These are phyloP conservation scores for Clivina fossor DNA, from an alignment of 2,888 invertebrate genomes.

Conservation along the genomic window DNA sequence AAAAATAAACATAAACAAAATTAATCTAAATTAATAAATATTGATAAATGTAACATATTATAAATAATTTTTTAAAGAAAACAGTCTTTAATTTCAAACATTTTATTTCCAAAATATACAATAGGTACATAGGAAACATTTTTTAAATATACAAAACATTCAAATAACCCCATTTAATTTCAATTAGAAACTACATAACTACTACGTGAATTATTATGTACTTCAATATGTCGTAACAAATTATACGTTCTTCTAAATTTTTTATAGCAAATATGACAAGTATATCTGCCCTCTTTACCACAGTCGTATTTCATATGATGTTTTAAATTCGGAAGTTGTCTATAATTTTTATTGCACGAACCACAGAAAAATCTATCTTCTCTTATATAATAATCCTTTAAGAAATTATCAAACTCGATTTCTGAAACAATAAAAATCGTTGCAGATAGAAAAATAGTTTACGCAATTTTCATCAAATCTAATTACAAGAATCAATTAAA, in stretches of 20 bases:
- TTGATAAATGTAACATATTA: background rate
- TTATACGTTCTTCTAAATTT: conserved; percentile 19
- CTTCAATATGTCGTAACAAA: conserved; percentile 15
- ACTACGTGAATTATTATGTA: conserved; percentile 11
- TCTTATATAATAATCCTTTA: too few relatives aligned
- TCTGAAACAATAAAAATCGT: too few relatives aligned
- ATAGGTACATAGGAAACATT: background rate
- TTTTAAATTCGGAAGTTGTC: background rate
- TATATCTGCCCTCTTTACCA: background rate
- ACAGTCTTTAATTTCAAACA: background rate
- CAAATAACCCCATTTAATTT: background rate
- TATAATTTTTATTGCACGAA: background rate
- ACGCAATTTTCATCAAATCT: too few relatives aligned
- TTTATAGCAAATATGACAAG: conserved; percentile 22
- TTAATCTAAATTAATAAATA: too few relatives aligned
- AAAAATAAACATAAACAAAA: too few relatives aligned
- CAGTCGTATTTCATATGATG: conserved; percentile 1
- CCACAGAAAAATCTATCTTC: too few relatives aligned
- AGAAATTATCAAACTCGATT: too few relatives aligned
- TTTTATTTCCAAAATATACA: background rate
- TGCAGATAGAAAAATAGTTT: too few relatives aligned
- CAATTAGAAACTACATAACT: conserved; percentile 12
- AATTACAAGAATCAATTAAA: too few relatives aligned
- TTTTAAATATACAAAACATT: background rate
- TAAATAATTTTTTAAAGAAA: background rate